These are phyloP conservation scores for Hemicentrotus pulcherrimus DNA, from an alignment of 35 echinoderm and acorn worm genomes.

Conservation along the genomic window DNA sequence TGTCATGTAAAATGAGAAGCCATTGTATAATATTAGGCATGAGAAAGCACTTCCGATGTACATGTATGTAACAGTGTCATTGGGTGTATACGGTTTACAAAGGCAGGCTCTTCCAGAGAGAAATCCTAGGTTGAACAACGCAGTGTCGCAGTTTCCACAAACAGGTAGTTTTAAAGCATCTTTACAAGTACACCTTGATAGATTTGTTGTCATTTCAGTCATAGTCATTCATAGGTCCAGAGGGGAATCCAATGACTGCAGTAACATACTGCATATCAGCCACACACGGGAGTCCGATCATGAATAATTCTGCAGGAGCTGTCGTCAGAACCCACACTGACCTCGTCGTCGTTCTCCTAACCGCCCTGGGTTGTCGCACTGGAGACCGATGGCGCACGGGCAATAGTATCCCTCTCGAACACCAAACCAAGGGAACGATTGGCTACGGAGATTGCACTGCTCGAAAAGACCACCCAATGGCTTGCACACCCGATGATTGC, in stretches of 20 bases:
- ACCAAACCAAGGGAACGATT: constrained; percentile 47
- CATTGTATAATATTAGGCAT: background rate
- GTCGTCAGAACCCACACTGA: background rate
- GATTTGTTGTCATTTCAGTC: background rate
- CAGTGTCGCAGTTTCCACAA: background rate
- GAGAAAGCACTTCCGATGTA: background rate
- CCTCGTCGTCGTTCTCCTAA: background rate
- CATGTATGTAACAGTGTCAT: background rate
- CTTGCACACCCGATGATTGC: constrained; percentile 53
- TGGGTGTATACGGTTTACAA: background rate
- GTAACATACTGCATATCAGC: no score
- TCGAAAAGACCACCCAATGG: constrained; percentile 49
- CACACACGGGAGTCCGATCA: background rate
- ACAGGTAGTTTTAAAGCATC: no score
- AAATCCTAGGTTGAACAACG: background rate
- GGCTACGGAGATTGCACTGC: constrained; percentile 58
- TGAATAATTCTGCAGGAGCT: background rate
- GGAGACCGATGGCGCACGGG: constrained; percentile 49
- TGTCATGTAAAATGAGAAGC: background rate
- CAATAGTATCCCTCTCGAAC: constrained; percentile 56
- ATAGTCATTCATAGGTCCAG: background rate
- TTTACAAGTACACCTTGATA: background rate
- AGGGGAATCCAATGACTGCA: background rate
- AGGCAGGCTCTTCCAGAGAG: background rate
- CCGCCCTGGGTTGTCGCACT: constrained; percentile 11